Evolutionary conservation across 2,888 invertebrate genomes (phyloP), one percentile per base, ranked within the genome.

Genomic region (Slavum lentiscoides): DNA sequence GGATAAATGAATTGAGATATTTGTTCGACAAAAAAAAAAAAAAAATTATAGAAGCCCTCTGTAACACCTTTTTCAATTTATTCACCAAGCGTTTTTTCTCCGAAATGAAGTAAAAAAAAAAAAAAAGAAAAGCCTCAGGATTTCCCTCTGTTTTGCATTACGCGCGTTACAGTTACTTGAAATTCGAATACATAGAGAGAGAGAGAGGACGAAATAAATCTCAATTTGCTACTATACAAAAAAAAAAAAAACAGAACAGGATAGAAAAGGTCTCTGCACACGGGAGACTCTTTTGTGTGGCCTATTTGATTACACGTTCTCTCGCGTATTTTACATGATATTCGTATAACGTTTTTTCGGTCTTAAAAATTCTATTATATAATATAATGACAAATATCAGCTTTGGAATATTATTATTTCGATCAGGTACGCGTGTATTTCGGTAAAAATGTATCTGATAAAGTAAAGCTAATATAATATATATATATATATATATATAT

Each of bases 11-110:
- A 61, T 68, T 61, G 76, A 76, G 61, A 76, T 76, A 61, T 68
- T 69, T 68, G 68, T 68, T 68, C 43, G 30, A 30, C 1, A 30
- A 30, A 30, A 30, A 30, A 30, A 30, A 39, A 66, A 19, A 67
- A 74, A 66, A 55, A 55, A 21, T 64, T 53, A 75, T 21, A 55
- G 17, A 23, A 19, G 30, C 15, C 58, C n/a, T 39, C 58, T 9
- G 19, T 69, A 61, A 61, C 53, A 70, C 77, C 70, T 69, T 77
- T 77, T 70, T 77, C 62, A 70, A 77, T 77, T 69, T 77, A 77
- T 77, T 77, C 77, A 70, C 70, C 49, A 53, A 77, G 69, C 77
- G 53, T 70, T 74, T 76, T 68, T 21, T 17, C 23, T 66, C 11
- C 23, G 39, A 67, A 73, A 67, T 66, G 39, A 66, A 74, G 66